These are phyloP conservation scores for Dicyrtomina minuta DNA, from an alignment of 2,888 invertebrate genomes.

Conservation along the genomic window DNA sequence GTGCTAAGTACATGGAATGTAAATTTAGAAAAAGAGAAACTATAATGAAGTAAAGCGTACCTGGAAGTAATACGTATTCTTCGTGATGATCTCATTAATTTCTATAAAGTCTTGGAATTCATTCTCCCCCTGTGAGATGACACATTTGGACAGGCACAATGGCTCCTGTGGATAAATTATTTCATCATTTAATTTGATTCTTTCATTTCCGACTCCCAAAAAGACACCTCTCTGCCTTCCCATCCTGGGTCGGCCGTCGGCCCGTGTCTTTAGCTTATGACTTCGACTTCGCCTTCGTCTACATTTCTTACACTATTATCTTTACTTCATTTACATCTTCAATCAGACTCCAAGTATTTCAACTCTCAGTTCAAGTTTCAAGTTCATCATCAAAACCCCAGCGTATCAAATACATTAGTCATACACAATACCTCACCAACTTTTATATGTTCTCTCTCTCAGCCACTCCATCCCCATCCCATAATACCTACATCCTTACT, in stretches of 20 bases:
- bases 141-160: slow-evolving; percentile 84
- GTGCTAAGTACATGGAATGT: too few species aligned
- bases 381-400: neutral
- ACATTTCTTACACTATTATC: too few species aligned
- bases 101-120: slow-evolving; percentile 94
- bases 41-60: slow-evolving; percentile 59
- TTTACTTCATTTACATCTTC: neutral
- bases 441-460: too few species aligned
- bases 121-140: slow-evolving; percentile 73
- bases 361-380: neutral
- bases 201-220: neutral
- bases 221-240: neutral
- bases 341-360: slow-evolving; percentile 1
- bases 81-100: slow-evolving; percentile 87
- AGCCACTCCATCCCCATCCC: too few species aligned
- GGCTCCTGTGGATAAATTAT: slow-evolving; percentile 66
- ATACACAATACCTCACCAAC: too few species aligned
- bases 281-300: too few species aligned
- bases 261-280: neutral
- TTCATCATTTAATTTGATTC: slow-evolving; percentile 20
- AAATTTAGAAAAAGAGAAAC: too few species aligned
- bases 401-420: neutral
- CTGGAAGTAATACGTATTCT: slow-evolving; percentile 93
- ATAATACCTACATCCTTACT: too few species aligned
- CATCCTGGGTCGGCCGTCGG: neutral